Percentiles rank a stretch among this genome's conserved stretches.
phyloP scores from a whole-genome alignment of 2,888 invertebrate species.

The Idaea straminata region DNA sequence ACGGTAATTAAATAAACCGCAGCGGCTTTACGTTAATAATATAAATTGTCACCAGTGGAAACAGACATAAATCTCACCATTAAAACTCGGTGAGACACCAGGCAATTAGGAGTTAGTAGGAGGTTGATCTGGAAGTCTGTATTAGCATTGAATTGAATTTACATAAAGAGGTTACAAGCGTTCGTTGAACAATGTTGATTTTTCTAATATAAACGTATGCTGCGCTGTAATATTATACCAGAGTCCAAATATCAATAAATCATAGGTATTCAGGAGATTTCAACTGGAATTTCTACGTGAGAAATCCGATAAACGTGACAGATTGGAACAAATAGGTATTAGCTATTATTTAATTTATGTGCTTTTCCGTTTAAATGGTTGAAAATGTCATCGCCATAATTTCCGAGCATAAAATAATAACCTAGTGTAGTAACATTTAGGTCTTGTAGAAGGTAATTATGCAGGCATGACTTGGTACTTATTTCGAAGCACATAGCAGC shows the following conservation, averaged over 20 bases:
- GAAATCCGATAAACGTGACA: constrained; percentile 10
- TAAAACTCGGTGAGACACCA: constrained; percentile 50
- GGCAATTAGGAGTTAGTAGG: constrained; percentile 58
- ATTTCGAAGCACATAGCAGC: not conserved
- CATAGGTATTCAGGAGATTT: not conserved
- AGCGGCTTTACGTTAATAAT: constrained; percentile 23
- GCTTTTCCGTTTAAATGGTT: not conserved
- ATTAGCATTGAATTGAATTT: not conserved
- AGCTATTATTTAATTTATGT: not conserved
- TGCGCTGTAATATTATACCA: not conserved
- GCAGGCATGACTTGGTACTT: too few relatives aligned
- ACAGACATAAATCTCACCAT: constrained; percentile 53
- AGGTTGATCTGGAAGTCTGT: constrained; percentile 20
- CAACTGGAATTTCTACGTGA: not conserved
- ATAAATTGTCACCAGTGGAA: constrained; percentile 46
- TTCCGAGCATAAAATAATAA: not conserved
- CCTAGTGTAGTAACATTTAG: not conserved
- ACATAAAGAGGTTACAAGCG: constrained; percentile 34
- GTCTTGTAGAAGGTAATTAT: not conserved
- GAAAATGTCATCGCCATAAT: not conserved
- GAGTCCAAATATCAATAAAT: too few relatives aligned
- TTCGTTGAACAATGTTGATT: constrained; percentile 4
- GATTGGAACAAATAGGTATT: not conserved
- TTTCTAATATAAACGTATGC: not conserved
- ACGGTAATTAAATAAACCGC: constrained; percentile 44